These are phyloP conservation scores for Hipposideros larvatus DNA, from an alignment of 2,797 vertebrate species.

Conservation along the genomic window DNA sequence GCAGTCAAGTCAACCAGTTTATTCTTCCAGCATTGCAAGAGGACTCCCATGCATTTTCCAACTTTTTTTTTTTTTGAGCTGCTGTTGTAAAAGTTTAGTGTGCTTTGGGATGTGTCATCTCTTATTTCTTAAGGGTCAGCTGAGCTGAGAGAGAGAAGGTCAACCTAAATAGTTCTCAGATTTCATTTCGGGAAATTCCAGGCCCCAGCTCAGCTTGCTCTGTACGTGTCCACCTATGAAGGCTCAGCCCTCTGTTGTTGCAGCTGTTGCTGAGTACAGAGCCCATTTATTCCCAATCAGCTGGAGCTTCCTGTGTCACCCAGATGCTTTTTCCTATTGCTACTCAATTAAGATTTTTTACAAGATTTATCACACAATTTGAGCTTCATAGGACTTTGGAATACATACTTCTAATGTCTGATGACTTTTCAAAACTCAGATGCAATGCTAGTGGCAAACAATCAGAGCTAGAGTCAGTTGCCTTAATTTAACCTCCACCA, in stretches of 20 bases:
- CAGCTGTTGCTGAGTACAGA: slow-evolving; percentile 85
- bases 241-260: slow-evolving; percentile 83
- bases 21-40: slow-evolving; percentile 59
- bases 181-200: slow-evolving; percentile 86
- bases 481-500: background rate
- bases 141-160: slow-evolving; percentile 82
- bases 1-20: slow-evolving; percentile 35
- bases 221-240: slow-evolving; percentile 10
- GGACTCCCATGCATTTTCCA: slow-evolving; percentile 63
- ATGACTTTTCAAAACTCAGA: slow-evolving; percentile 15
- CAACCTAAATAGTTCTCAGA: slow-evolving; percentile 75
- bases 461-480: background rate
- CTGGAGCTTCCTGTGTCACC: slow-evolving; percentile 83
- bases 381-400: background rate
- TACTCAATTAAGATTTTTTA: slow-evolving; percentile 61
- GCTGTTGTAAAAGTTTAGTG: slow-evolving; percentile 64
- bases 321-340: slow-evolving; percentile 68
- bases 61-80: background rate
- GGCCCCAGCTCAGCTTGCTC: slow-evolving; percentile 66
- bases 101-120: slow-evolving; percentile 73
- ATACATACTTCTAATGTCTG: background rate
- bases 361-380: slow-evolving; percentile 20
- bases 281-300: slow-evolving; percentile 82
- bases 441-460: background rate
- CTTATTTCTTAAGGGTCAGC: slow-evolving; percentile 78